Evolutionary conservation across 92 coral and sea anemone genomes (phyloP).

Genomic region (Epizoanthus rinbou): DNA sequence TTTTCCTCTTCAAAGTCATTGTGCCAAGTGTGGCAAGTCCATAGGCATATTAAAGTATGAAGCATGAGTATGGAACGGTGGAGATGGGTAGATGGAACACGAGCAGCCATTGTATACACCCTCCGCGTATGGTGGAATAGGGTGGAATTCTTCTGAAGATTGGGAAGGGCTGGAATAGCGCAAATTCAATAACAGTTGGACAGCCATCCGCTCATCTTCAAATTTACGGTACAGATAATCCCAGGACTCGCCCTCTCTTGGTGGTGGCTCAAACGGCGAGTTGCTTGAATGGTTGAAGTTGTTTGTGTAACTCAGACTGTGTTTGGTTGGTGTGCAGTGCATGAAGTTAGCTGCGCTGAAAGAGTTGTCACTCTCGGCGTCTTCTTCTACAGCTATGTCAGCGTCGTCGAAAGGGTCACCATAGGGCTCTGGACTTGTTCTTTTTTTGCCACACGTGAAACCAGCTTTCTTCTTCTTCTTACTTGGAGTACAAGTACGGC

Average conservation of each 20-base stretch:
- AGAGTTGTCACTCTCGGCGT: slow-evolving; percentile 49
- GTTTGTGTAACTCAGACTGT: slow-evolving; percentile 30
- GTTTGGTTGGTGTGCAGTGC: slow-evolving; percentile 35
- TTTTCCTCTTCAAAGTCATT: not conserved
- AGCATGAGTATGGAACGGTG: slow-evolving; percentile 34
- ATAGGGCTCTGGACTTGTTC: slow-evolving; percentile 64
- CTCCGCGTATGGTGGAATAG: slow-evolving; percentile 17
- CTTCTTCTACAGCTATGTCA: slow-evolving; percentile 58
- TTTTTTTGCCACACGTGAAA: slow-evolving; percentile 51
- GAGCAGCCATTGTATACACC: slow-evolving; percentile 37
- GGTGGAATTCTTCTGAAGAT: slow-evolving; percentile 44
- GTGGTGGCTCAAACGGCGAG: slow-evolving; percentile 63
- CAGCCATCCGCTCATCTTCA: slow-evolving; percentile 92
- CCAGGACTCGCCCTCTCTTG: slow-evolving; percentile 54
- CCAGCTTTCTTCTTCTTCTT: slow-evolving; percentile 79
- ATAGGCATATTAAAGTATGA: slow-evolving; percentile 30
- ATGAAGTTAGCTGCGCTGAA: slow-evolving; percentile 33
- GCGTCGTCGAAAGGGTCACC: slow-evolving; percentile 68
- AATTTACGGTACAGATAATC: slow-evolving; percentile 91
- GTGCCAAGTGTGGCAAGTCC: slow-evolving; percentile 41
- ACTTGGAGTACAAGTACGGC: slow-evolving; percentile 87
- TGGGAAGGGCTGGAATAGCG: slow-evolving; percentile 75
- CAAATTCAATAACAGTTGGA: slow-evolving; percentile 86
- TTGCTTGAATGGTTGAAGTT: slow-evolving; percentile 59
- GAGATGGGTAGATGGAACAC: slow-evolving; percentile 30